A percentile compares a stretch with the other conserved stretches of the same genome.
These are phyloP conservation scores for Cremastinae sp. DNA, from an alignment of 2,888 invertebrate genomes.

Conservation along the genomic window DNA sequence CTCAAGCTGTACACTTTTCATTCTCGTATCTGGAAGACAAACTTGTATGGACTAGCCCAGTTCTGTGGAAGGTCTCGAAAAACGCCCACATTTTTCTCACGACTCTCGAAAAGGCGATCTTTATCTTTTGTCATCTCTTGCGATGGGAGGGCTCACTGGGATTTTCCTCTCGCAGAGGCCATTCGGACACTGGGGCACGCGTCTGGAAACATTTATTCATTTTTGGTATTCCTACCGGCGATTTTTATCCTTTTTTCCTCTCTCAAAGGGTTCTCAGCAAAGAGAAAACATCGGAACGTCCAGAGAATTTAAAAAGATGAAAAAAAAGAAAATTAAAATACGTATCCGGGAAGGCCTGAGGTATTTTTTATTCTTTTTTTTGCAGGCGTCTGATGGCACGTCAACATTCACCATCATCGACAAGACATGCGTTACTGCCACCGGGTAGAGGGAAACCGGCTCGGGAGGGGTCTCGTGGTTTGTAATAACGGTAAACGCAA, in stretches of 20 bases:
- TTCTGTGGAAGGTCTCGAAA: slow-evolving; percentile 42
- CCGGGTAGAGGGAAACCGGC: slow-evolving; percentile 23
- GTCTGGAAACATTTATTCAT: slow-evolving; percentile 60
- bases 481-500: slow-evolving; percentile 48
- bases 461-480: slow-evolving; percentile 5
- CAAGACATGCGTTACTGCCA: slow-evolving; percentile 36
- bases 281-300: slow-evolving; percentile 1
- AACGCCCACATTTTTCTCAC: slow-evolving; percentile 45
- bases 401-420: slow-evolving; percentile 49
- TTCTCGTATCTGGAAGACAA: slow-evolving; percentile 42
- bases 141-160: slow-evolving; percentile 26
- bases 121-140: slow-evolving; percentile 68
- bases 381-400: slow-evolving; percentile 33
- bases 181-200: slow-evolving; percentile 68
- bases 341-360: slow-evolving; percentile 18
- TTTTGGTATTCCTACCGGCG: not conserved
- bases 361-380: slow-evolving; percentile 19
- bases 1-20: slow-evolving; percentile 35
- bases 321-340: slow-evolving; percentile 28
- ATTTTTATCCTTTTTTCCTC: slow-evolving; percentile 8
- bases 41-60: slow-evolving; percentile 4
- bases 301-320: slow-evolving; percentile 11
- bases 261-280: slow-evolving; percentile 26
- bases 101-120: slow-evolving; percentile 45
- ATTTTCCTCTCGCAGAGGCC: slow-evolving; percentile 62